Conservation (phyloP, 2,113 vertebrate species). For the Abramis brama region DNA sequence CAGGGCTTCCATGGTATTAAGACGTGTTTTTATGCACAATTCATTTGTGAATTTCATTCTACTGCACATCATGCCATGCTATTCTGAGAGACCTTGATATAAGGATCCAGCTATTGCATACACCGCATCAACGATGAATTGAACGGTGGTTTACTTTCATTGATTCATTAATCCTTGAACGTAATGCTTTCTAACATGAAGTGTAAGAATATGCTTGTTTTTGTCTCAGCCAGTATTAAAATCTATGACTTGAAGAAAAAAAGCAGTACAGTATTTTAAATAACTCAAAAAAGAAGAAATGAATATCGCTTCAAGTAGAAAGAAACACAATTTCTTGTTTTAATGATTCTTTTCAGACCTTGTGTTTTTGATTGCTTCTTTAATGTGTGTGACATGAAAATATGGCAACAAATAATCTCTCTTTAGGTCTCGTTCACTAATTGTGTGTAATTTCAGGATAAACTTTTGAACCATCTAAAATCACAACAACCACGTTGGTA, state of each 20-base stretch:
- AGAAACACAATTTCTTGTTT: neutral
- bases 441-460: neutral
- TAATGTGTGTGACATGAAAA: neutral
- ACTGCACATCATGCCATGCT: neutral
- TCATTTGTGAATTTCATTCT: neutral
- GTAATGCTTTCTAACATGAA: neutral
- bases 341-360: neutral
- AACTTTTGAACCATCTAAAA: neutral
- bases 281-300: neutral
- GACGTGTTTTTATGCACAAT: neutral
- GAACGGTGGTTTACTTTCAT: neutral
- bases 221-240: neutral
- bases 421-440: neutral
- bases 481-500: neutral
- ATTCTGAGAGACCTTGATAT: slow-evolving; percentile 16
- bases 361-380: neutral
- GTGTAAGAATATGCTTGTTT: neutral
- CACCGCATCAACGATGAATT: neutral
- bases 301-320: neutral
- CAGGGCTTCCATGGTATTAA: slow-evolving; percentile 1
- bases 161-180: slow-evolving; percentile 1
- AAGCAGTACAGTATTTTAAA: neutral
- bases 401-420: neutral
- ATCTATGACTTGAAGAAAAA: neutral
- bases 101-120: neutral